phyloP scores from a whole-genome alignment of 2,888 invertebrate species.

The Cremastinae sp. region DNA sequence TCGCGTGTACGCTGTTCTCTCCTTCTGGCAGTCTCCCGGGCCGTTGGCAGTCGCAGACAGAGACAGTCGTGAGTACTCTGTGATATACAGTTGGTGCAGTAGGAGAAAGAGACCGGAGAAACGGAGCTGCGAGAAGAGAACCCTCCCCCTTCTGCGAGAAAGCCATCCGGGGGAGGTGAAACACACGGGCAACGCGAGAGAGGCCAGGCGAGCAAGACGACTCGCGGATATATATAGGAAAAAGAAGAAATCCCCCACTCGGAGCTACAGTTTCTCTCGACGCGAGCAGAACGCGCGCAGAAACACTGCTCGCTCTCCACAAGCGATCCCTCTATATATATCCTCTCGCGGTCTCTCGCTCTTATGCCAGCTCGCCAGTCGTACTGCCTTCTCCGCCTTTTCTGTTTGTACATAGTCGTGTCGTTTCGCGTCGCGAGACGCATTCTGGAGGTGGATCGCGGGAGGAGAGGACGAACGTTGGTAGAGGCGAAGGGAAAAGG shows the following conservation, averaged over 20 bases:
- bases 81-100: constrained; percentile 37
- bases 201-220: constrained; percentile 64
- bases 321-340: constrained; percentile 50
- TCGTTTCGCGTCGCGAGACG: constrained; percentile 45
- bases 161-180: constrained; percentile 47
- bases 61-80: constrained; percentile 55
- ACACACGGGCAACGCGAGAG: constrained; percentile 59
- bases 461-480: neutral
- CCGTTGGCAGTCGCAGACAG: constrained; percentile 65
- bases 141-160: constrained; percentile 29
- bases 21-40: constrained; percentile 51
- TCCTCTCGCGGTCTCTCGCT: constrained; percentile 73
- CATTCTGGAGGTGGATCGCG: constrained; percentile 47
- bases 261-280: constrained; percentile 58
- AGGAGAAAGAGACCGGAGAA: constrained; percentile 62
- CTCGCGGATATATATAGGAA: constrained; percentile 65
- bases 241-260: constrained; percentile 77
- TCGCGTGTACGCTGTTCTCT: constrained; percentile 68
- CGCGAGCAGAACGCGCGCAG: constrained; percentile 64
- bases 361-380: constrained; percentile 75
- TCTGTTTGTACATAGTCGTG: constrained; percentile 51
- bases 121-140: constrained; percentile 56
- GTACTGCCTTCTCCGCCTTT: constrained; percentile 62
- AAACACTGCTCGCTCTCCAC: constrained; percentile 59
- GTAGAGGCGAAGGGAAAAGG: constrained; percentile 13